Evolutionary conservation across 1,140 invertebrate species (phyloP).

Genomic region (Papilio machaon): DNA sequence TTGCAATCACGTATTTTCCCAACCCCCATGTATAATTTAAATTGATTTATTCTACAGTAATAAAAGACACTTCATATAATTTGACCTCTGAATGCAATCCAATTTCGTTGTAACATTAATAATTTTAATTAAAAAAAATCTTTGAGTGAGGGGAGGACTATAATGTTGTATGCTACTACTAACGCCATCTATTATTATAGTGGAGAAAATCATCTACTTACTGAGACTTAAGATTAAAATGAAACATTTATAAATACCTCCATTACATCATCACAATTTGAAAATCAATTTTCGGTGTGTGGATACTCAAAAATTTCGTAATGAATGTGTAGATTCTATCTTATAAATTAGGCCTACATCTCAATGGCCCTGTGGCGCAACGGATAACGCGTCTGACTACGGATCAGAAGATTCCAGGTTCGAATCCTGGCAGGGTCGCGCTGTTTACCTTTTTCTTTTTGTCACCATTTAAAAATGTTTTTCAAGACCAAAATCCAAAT

Average conservation of each 20-base stretch:
- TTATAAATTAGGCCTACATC: conserved; percentile 4
- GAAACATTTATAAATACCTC: too few relatives aligned
- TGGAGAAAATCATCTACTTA: too few relatives aligned
- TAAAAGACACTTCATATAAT: neutral
- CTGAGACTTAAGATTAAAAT: too few relatives aligned
- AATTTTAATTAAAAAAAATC: too few relatives aligned
- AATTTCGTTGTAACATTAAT: too few relatives aligned
- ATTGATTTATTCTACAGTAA: neutral
- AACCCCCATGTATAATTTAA: neutral
- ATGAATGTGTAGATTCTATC: neutral
- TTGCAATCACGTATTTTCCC: neutral
- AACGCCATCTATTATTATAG: neutral
- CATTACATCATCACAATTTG: neutral
- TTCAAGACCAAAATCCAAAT: neutral
- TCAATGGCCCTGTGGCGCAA: conserved; percentile 89
- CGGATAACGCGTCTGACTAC: conserved; percentile 90
- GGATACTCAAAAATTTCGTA: neutral
- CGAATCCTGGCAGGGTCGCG: conserved; percentile 92
- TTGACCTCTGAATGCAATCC: too few relatives aligned
- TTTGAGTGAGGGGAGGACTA: neutral
- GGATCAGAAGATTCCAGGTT: conserved; percentile 91
- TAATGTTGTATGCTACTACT: neutral
- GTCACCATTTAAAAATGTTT: conserved; percentile 5
- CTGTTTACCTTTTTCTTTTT: conserved; percentile 42
- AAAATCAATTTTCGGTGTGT: neutral